Evolutionary conservation across 2,888 invertebrate genomes (phyloP), one percentile per base, ranked within the genome.

Genomic region (Onchidella celtica): DNA sequence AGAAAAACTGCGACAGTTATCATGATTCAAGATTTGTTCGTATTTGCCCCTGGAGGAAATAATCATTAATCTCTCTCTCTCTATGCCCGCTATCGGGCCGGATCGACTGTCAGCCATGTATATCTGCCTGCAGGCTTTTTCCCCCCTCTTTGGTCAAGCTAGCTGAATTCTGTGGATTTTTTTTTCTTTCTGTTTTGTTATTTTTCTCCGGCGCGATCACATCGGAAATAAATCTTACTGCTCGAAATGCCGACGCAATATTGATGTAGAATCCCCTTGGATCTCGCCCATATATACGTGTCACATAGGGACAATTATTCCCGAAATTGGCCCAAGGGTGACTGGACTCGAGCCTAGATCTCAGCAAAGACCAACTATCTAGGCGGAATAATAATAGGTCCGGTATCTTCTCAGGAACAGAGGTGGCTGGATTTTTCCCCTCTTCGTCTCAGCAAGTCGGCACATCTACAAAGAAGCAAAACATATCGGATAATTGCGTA

Each of bases 401-500:
- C 32, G 57, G 4, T 57, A 72, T 57, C 27, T 72, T 72, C 72
- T 34, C 11, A 34, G 2, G 17, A 34, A n/a, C 9, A 29, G 34
- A 29, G n/a, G 32, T n/a, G 57, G 3, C 72, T 11, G n/a, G n/a
- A n/a, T n/a, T 29, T 14, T 72, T 57, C 34, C 57, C 32, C 29
- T 24, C 32, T 70, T 70, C 34, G 57, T n/a, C 72, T 32, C 72
- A 47, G 21, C 70, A 72, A 72, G 72, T 72, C 72, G 57, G 32
- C 21, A 34, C 34, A 55, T 72, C 72, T 32, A 57, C 72, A 57
- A 34, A 34, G 32, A 34, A 72, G 57, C 57, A 72, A n/a, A n/a
- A 72, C 72, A 72, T 57, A 57, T 32, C 17, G 57, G 57, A 72
- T 72, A 72, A 72, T 72, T 57, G 57, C 55, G 27, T 72, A 34